A percentile compares a stretch with the other conserved stretches of the same genome.
phyloP scores from a whole-genome alignment of 2,888 invertebrate genomes.

The Dryobotodes eremita region DNA sequence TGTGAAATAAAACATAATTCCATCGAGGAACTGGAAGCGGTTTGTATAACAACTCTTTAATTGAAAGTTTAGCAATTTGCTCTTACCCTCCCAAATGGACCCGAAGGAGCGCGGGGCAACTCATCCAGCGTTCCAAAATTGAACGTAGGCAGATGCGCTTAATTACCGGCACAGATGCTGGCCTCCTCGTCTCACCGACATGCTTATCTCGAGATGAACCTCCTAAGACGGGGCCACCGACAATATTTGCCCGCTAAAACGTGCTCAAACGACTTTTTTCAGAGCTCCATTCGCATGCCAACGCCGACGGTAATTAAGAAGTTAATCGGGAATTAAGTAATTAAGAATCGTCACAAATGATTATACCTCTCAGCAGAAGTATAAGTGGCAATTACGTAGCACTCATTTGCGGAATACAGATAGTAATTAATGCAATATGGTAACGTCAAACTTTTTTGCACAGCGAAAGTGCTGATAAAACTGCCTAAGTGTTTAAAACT shows the following conservation, averaged over 20 bases:
- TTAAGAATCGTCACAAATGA: slow-evolving; percentile 75
- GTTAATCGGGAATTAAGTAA: slow-evolving; percentile 79
- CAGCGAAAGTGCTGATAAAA: slow-evolving; percentile 23
- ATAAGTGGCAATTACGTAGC: slow-evolving; percentile 68
- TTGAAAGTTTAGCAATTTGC: slow-evolving; percentile 91
- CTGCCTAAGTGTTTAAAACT: slow-evolving; percentile 25
- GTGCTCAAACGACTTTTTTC: slow-evolving; percentile 81
- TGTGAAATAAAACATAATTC: slow-evolving; percentile 89
- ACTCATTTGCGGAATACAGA: slow-evolving; percentile 68
- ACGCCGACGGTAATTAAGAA: slow-evolving; percentile 76
- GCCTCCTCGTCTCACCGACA: slow-evolving; percentile 75
- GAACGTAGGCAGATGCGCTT: slow-evolving; percentile 91
- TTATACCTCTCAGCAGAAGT: slow-evolving; percentile 70
- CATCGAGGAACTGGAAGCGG: slow-evolving; percentile 85
- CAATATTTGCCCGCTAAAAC: slow-evolving; percentile 83
- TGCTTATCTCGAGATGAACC: slow-evolving; percentile 88
- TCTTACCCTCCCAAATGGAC: slow-evolving; percentile 89
- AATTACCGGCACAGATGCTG: slow-evolving; percentile 89
- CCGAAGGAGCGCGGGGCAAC: slow-evolving; percentile 86
- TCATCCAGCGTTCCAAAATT: slow-evolving; percentile 90
- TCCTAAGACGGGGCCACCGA: slow-evolving; percentile 78
- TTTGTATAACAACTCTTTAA: slow-evolving; percentile 91
- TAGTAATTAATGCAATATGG: slow-evolving; percentile 65
- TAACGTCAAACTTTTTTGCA: slow-evolving; percentile 56
- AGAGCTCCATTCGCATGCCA: slow-evolving; percentile 77